Evolutionary conservation across 2,797 vertebrate genomes (phyloP).

Genomic region (Caiman crocodilus): DNA sequence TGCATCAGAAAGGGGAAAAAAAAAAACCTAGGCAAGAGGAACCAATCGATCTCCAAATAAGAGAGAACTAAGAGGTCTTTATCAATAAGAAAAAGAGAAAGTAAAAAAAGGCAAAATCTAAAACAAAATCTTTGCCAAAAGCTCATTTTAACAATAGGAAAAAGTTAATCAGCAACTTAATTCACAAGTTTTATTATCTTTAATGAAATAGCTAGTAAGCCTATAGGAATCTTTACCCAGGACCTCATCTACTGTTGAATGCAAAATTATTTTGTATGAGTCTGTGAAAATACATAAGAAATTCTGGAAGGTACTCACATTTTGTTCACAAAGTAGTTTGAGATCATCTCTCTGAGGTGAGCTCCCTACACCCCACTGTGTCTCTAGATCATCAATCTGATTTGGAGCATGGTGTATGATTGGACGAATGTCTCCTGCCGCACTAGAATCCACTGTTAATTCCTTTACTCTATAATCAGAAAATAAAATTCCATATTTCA

Average conservation of each 20-base stretch:
- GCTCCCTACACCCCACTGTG: constrained; percentile 95
- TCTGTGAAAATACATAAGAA: not conserved
- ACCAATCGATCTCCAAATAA: not conserved
- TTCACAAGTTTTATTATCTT: not conserved
- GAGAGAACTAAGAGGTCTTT: not conserved
- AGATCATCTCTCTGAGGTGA: constrained; percentile 97
- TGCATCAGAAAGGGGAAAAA: not conserved
- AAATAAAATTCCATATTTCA: not conserved
- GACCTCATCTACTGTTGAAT: not conserved
- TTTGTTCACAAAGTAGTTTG: constrained; percentile 98
- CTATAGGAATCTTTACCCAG: not conserved
- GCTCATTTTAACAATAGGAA: not conserved
- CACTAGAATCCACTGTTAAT: constrained; percentile 86
- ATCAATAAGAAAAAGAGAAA: not conserved
- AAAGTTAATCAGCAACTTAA: no score
- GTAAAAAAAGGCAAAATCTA: not conserved
- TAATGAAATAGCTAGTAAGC: not conserved
- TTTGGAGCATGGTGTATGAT: constrained; percentile 86
- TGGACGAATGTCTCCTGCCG: constrained; percentile 83
- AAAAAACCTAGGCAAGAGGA: not conserved
- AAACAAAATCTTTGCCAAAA: not conserved
- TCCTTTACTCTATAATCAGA: constrained; percentile 89
- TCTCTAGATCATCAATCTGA: constrained; percentile 95
- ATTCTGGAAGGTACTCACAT: constrained; percentile 84
- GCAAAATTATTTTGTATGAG: not conserved